These are phyloP conservation scores for Myotis brandtii DNA, from an alignment of 2,113 vertebrate genomes.

Conservation along the genomic window DNA sequence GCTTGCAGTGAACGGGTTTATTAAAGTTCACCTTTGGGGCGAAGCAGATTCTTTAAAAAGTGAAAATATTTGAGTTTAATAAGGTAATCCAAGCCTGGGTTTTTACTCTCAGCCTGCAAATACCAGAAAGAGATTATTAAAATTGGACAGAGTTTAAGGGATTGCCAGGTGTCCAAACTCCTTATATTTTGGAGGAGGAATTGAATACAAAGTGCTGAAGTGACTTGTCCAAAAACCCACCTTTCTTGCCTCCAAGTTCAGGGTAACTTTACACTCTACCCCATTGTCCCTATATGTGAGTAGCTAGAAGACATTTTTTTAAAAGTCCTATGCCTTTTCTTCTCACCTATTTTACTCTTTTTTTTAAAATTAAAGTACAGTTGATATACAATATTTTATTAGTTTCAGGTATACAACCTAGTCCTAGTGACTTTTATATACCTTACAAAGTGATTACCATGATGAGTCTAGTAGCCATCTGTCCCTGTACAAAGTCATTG, in stretches of 20 bases:
- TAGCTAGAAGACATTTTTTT: neutral
- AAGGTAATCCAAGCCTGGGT: neutral
- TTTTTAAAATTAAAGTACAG: neutral
- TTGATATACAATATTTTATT: neutral
- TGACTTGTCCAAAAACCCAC: neutral
- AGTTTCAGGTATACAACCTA: neutral
- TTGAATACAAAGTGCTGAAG: neutral
- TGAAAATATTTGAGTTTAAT: slow-evolving; percentile 5
- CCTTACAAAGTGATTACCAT: neutral
- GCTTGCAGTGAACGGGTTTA: neutral
- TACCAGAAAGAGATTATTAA: neutral
- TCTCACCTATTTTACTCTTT: neutral
- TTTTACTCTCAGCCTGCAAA: slow-evolving; percentile 11
- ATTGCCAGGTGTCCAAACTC: neutral
- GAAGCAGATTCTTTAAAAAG: neutral
- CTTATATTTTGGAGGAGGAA: neutral
- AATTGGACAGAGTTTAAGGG: neutral
- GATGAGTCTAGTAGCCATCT: neutral
- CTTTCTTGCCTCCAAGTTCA: neutral
- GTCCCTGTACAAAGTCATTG: neutral
- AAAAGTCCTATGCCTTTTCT: neutral
- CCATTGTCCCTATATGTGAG: neutral
- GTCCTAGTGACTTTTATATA: neutral
- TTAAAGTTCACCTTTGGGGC: neutral
- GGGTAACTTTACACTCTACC: neutral